Evolutionary conservation across 2,888 invertebrate genomes (phyloP).

Genomic region (Eustalomyia histrio): DNA sequence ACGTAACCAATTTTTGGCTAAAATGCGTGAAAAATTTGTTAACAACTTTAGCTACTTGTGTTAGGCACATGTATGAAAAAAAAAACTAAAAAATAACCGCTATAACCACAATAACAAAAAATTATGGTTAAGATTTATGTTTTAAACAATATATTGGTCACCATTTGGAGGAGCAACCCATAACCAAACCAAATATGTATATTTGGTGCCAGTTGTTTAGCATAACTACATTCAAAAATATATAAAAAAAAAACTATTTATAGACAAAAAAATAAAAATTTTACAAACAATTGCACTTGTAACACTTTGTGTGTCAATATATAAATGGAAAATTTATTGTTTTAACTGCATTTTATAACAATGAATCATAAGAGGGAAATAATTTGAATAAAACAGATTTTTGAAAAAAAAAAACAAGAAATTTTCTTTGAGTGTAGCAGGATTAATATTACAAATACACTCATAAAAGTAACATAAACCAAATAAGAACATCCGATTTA

Average conservation of each 20-base stretch:
- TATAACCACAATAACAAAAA: conserved; percentile 22
- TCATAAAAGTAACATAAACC: too few relatives aligned
- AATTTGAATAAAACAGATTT: conserved; percentile 2
- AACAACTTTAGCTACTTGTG: conserved; percentile 63
- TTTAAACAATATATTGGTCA: conserved; percentile 41
- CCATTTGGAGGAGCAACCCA: conserved; percentile 51
- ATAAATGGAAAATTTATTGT: conserved; percentile 57
- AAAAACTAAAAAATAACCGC: not conserved
- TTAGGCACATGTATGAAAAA: conserved; percentile 45
- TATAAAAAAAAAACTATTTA: not conserved
- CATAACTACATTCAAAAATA: conserved; percentile 26
- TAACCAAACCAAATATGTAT: conserved; percentile 32
- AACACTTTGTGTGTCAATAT: conserved; percentile 63
- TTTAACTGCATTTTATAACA: conserved; percentile 56
- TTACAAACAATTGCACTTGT: conserved; percentile 63
- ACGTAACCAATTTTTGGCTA: conserved; percentile 22
- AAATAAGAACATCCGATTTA: too few relatives aligned
- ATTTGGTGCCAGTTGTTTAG: conserved; percentile 19
- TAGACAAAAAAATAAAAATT: conserved; percentile 37
- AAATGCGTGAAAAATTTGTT: conserved; percentile 65
- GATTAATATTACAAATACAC: not conserved
- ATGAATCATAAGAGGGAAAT: conserved; percentile 62
- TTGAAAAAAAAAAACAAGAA: not conserved
- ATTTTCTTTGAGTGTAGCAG: conserved; percentile 21
- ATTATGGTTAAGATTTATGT: conserved; percentile 60